Evolutionary conservation across 92 coral and sea anemone species (phyloP).

Genomic region (Umimayanthus kanabou): DNA sequence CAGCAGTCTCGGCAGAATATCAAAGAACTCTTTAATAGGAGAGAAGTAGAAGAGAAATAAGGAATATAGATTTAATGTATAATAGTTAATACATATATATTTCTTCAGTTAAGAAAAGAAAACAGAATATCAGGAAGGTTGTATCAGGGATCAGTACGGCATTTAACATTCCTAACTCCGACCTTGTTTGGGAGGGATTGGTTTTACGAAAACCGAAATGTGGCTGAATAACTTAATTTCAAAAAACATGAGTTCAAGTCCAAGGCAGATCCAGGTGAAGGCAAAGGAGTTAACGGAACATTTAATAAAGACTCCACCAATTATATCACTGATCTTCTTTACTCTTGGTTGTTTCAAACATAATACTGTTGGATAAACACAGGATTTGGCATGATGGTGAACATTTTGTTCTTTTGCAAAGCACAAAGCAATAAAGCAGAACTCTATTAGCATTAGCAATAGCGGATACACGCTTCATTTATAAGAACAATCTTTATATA

Average conservation of each 20-base stretch:
- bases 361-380: background rate
- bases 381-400: background rate
- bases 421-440: background rate
- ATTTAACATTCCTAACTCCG: background rate
- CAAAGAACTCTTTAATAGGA: background rate
- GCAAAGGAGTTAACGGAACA: background rate
- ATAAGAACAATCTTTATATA: too few relatives aligned
- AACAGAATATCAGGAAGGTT: background rate
- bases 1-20: background rate
- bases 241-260: background rate
- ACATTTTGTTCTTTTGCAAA: slow-evolving; percentile 1
- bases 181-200: background rate
- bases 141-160: background rate
- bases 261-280: background rate
- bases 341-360: background rate
- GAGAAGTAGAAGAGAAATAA: background rate
- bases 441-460: background rate
- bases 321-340: background rate
- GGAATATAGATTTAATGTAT: too few relatives aligned
- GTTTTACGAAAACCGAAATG: background rate
- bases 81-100: too few relatives aligned
- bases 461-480: background rate
- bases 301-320: slow-evolving; percentile 5
- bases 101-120: background rate
- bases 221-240: background rate